These are phyloP conservation scores for Nycticryphes semicollaris DNA, from an alignment of 2,113 vertebrate species.

Conservation along the genomic window DNA sequence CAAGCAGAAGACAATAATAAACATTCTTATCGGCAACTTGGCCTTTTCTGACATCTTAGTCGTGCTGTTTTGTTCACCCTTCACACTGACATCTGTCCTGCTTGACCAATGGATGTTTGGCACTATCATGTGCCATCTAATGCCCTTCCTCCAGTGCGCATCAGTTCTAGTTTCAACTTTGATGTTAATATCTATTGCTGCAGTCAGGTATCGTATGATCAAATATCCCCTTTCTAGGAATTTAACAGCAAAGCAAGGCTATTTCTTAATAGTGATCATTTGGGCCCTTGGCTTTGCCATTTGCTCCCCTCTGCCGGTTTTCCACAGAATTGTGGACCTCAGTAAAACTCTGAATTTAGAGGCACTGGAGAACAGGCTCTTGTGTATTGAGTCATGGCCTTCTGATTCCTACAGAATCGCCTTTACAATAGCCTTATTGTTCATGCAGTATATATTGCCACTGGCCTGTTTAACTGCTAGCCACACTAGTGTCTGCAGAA, in stretches of 20 bases:
- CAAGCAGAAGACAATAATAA: constrained; percentile 81
- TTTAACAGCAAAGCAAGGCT: constrained; percentile 79
- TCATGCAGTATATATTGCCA: constrained; percentile 83
- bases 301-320: constrained; percentile 83
- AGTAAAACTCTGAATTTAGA: constrained; percentile 74
- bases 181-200: constrained; percentile 83
- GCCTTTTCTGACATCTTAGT: constrained; percentile 86
- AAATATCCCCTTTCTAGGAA: constrained; percentile 80
- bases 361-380: constrained; percentile 72
- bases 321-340: constrained; percentile 80
- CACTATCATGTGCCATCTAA: constrained; percentile 79
- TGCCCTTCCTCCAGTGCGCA: constrained; percentile 83
- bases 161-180: constrained; percentile 83
- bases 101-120: constrained; percentile 86
- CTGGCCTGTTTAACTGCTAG: constrained; percentile 78
- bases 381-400: constrained; percentile 83
- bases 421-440: constrained; percentile 78
- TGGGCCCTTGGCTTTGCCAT: constrained; percentile 79
- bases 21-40: constrained; percentile 82
- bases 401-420: constrained; percentile 79
- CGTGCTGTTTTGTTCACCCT: constrained; percentile 83
- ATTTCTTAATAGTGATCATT: constrained; percentile 71
- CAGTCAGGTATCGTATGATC: constrained; percentile 84
- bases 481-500: constrained; percentile 83
- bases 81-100: constrained; percentile 79